Percentiles rank a stretch among this genome's conserved stretches.
Conservation (phyloP, 2,888 invertebrate genomes). For the Portevinia maculata region DNA sequence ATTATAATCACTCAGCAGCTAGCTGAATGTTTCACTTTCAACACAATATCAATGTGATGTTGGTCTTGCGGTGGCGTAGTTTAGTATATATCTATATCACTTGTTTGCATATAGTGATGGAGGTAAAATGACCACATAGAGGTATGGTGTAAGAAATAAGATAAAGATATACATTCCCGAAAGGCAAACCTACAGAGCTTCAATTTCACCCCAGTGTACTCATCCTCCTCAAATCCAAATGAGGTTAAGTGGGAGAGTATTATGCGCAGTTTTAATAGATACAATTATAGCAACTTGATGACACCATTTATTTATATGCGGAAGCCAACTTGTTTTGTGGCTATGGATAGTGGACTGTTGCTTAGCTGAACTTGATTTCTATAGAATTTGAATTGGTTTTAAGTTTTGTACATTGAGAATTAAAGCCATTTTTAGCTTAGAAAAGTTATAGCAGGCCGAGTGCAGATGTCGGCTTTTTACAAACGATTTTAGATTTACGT, state of each 20-base stretch:
- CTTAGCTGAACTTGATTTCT: too few species aligned
- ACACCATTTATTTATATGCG: slow-evolving; percentile 30
- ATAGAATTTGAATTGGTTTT: too few species aligned
- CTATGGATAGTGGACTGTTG: neutral
- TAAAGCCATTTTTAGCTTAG: too few species aligned
- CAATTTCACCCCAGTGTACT: slow-evolving; percentile 28
- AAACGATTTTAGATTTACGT: too few species aligned
- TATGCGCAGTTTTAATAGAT: slow-evolving; percentile 3
- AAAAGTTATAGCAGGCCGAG: too few species aligned
- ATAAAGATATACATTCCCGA: slow-evolving; percentile 13
- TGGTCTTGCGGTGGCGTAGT: neutral
- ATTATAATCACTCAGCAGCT: slow-evolving; percentile 25
- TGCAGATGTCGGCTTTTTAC: too few species aligned
- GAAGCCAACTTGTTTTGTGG: slow-evolving; percentile 12
- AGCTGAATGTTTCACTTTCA: slow-evolving; percentile 43
- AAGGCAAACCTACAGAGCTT: slow-evolving; percentile 26
- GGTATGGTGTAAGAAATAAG: neutral
- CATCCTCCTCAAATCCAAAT: neutral
- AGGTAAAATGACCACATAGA: slow-evolving; percentile 9
- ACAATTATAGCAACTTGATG: slow-evolving; percentile 7
- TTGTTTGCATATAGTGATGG: neutral
- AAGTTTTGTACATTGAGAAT: too few species aligned
- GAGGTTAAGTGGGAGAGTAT: neutral
- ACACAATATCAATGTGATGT: slow-evolving; percentile 40
- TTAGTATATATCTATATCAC: too few species aligned